Evolutionary conservation across 2,888 invertebrate genomes (phyloP), one percentile per base, ranked within the genome.

Genomic region (Clusia tigrina): DNA sequence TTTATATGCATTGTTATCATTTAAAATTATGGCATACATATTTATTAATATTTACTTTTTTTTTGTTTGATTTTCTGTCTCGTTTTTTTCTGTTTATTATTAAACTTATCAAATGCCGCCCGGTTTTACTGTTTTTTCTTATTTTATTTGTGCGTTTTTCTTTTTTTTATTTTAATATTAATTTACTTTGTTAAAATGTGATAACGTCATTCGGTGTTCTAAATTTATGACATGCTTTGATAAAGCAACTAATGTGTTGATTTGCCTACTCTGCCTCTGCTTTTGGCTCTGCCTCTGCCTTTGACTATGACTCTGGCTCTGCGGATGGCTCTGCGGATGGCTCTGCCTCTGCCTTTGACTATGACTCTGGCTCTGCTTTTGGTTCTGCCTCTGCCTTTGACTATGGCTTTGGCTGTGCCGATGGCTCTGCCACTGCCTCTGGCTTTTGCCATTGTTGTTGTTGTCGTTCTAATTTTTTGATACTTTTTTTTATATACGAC

Each of bases 171-270:
- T 32, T 32, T 15, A 15, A 12, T 5, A 5, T 42, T 10, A 42
- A 42, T 42, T 17, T 42, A 17, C n/a, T n/a, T n/a, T 42, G n/a
- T 42, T 42, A 15, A 42, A 42, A 42, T n/a, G 22, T 22, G 48
- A 48, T 48, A 48, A 48, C 48, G 48, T 48, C 48, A 48, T 20
- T 22, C 22, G n/a, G 6, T 22, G 48, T 20, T 48, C 48, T 48
- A 48, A 48, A 48, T 48, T 48, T 48, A 48, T 48, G 48, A 20
- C 48, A 48, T 20, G 9, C n/a, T 42, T 5, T n/a, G 42, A 42
- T 42, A 42, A 42, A 42, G 42, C 42, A 42, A 15, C 42, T n/a
- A 42, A 3, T 48, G 48, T 48, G 20, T 20, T 6, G 18, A 48
- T 6, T n/a, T 48, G 12, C 32, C 32, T 32, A 9, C 12, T 32